Evolutionary conservation across 2,888 invertebrate species (phyloP), one percentile per base, ranked within the genome.

Genomic region (Rhamnusium bicolor): DNA sequence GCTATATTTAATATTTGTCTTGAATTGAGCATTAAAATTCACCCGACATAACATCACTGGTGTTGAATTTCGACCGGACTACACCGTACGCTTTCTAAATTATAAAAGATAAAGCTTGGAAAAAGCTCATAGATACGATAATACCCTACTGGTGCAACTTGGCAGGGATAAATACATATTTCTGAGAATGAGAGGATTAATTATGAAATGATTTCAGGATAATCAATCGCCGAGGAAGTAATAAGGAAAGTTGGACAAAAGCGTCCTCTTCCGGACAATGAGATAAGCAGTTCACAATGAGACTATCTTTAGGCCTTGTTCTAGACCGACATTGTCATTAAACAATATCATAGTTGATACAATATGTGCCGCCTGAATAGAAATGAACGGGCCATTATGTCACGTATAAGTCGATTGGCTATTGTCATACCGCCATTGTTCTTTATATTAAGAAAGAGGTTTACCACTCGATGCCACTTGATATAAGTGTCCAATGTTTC

Each of bases 261-360:
- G 75, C 72, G 74, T 71, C 68, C 76, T 75, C 72, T 71, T 75
- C 62, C 74, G 71, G 56, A 77, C 73, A 78, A 78, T 77, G 77
- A 78, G 74, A 78, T 78, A 78, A 79, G 75, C 76, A 58, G 54
- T 63, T 54, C 72, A 84, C 85, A 84, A 85, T 84, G 79, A 79
- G 82, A 81, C 73, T 75, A 72, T 78, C 78, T 75, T 84, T 80
- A 83, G 83, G 83, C 84, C 85, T 86, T 86, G 86, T 85, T 86
- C 86, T 85, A 83, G 83, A 77, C 81, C 82, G 84, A 85, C 85
- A 87, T 87, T 87, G 87, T 87, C 86, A 86, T 87, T 86, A 87
- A 87, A 87, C 87, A 87, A 87, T 87, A 87, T 87, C 87, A 83
- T 86, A 85, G 85, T 85, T 87, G 86, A 87, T 87, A 87, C 87